Evolutionary conservation across 2,888 invertebrate genomes (phyloP).

Genomic region (Glyphotaelius pellucidus): DNA sequence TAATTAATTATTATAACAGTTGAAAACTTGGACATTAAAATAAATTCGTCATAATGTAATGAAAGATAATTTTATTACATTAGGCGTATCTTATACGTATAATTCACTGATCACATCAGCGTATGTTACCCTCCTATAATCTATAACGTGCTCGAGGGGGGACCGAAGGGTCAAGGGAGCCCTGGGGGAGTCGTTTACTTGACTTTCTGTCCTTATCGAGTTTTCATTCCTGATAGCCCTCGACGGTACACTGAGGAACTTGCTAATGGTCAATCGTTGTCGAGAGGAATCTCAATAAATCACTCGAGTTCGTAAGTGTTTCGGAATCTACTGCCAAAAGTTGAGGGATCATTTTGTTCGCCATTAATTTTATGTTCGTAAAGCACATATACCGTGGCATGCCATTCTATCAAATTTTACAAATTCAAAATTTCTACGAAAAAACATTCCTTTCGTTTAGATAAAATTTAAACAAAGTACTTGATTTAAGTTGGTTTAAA

Average conservation of each 20-base stretch:
- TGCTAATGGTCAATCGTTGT: slow-evolving; percentile 54
- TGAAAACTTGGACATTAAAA: too few species aligned
- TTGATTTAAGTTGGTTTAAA: too few species aligned
- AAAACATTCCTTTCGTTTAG: too few species aligned
- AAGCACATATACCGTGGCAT: background rate
- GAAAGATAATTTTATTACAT: background rate
- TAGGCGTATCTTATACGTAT: background rate
- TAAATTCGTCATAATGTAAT: background rate
- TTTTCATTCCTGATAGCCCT: slow-evolving; percentile 63
- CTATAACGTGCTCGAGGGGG: slow-evolving; percentile 22
- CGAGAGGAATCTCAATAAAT: slow-evolving; percentile 28
- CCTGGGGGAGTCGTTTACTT: slow-evolving; percentile 49
- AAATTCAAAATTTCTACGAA: background rate
- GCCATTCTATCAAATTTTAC: background rate
- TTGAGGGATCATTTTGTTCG: background rate
- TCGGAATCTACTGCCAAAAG: background rate
- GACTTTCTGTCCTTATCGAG: slow-evolving; percentile 59
- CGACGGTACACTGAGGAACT: slow-evolving; percentile 36
- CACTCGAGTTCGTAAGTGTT: slow-evolving; percentile 18
- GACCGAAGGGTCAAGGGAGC: slow-evolving; percentile 59
- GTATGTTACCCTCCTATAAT: background rate
- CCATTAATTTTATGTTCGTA: background rate
- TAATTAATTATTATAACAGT: too few species aligned
- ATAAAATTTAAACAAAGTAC: too few species aligned
- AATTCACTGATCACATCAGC: background rate